Conservation (phyloP, 2,888 invertebrate species). For the Coleophora flavipennella region DNA sequence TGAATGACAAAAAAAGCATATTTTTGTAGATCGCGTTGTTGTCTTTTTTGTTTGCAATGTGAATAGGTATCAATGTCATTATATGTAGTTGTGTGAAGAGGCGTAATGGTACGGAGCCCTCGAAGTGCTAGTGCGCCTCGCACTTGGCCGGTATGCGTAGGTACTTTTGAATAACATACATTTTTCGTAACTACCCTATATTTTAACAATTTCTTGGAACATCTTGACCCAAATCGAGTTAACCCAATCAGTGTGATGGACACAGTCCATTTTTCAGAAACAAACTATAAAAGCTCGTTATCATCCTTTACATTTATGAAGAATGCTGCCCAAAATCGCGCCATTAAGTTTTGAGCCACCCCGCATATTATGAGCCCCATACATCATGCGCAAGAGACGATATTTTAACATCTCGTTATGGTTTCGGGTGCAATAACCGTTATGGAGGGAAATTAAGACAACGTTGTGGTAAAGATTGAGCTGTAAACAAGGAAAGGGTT, state of each 20-base stretch:
- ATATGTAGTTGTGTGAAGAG: too few relatives aligned
- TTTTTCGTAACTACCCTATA: too few relatives aligned
- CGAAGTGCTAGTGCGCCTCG: too few relatives aligned
- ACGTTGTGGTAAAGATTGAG: conserved; percentile 4
- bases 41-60: too few relatives aligned
- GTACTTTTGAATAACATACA: too few relatives aligned
- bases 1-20: too few relatives aligned
- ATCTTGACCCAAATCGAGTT: background rate
- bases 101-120: too few relatives aligned
- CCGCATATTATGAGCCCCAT: conserved; percentile 25
- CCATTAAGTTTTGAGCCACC: conserved; percentile 8
- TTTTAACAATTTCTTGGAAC: background rate
- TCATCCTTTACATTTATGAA: conserved; percentile 16
- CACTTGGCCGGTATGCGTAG: too few relatives aligned
- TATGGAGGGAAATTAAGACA: conserved; percentile 25
- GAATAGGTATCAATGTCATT: too few relatives aligned
- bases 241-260: background rate
- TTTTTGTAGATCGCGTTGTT: too few relatives aligned
- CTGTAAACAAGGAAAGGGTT: background rate
- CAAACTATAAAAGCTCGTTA: conserved; percentile 15
- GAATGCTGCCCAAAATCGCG: conserved; percentile 14
- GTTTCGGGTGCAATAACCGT: conserved; percentile 33
- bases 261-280: conserved; percentile 3
- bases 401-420: conserved; percentile 39
- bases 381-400: conserved; percentile 29